A percentile compares a stretch with the other conserved stretches of the same genome.
These are phyloP conservation scores for Apamea crenata DNA, from an alignment of 2,888 invertebrate species.

Conservation along the genomic window DNA sequence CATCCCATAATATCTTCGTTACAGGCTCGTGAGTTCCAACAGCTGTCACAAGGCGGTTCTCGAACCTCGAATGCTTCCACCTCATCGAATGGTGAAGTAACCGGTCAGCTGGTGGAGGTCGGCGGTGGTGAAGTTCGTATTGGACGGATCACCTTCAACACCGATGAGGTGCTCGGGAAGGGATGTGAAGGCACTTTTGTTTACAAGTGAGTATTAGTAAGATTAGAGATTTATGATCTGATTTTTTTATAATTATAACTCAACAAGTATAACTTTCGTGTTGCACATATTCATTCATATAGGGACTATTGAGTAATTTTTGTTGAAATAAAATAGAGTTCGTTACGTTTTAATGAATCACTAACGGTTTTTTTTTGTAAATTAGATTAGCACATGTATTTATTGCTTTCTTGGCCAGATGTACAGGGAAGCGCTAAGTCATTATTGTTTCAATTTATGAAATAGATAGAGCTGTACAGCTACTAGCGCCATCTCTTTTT, in stretches of 20 bases:
- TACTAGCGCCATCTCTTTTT: no score
- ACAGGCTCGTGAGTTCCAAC: slow-evolving; percentile 92
- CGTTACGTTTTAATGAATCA: neutral
- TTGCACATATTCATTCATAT: neutral
- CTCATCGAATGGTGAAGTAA: slow-evolving; percentile 84
- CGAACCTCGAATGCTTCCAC: slow-evolving; percentile 84
- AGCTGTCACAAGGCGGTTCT: slow-evolving; percentile 92
- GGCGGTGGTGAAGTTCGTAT: slow-evolving; percentile 93
- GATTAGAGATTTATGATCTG: neutral
- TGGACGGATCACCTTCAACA: slow-evolving; percentile 97
- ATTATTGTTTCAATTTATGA: neutral
- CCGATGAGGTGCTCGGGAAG: slow-evolving; percentile 96
- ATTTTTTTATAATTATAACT: neutral
- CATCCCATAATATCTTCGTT: slow-evolving; percentile 29
- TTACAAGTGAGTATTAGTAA: slow-evolving; percentile 91
- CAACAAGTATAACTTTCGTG: neutral
- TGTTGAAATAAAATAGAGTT: neutral
- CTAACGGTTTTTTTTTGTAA: neutral
- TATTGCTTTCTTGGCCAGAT: neutral
- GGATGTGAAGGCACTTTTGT: slow-evolving; percentile 99
- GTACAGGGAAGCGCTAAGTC: neutral
- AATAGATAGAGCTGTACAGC: neutral
- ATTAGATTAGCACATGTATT: neutral
- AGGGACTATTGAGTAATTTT: neutral
- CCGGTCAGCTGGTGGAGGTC: slow-evolving; percentile 91